Conservation (phyloP, 2,888 invertebrate genomes). For the Schizotus pectinicornis region DNA sequence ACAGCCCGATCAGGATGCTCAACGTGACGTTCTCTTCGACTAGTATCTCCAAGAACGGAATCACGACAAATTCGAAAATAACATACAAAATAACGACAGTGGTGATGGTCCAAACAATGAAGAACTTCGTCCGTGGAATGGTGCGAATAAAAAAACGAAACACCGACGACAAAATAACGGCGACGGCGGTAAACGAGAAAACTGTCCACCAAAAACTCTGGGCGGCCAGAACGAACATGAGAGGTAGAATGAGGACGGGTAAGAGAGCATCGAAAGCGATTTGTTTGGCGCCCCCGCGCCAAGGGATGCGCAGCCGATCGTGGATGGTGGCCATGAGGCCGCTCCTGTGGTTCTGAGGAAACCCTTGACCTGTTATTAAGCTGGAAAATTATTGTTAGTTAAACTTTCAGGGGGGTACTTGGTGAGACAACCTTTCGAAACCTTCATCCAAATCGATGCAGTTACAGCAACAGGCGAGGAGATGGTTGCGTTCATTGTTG, state of each 20-base stretch:
- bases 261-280: slow-evolving; percentile 61
- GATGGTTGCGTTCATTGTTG: slow-evolving; percentile 61
- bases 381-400: slow-evolving; percentile 51
- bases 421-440: slow-evolving; percentile 66
- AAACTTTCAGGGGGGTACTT: slow-evolving; percentile 32
- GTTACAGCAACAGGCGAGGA: slow-evolving; percentile 66
- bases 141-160: slow-evolving; percentile 47
- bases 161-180: slow-evolving; percentile 46
- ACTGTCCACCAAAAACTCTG: slow-evolving; percentile 58
- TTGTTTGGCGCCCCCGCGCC: slow-evolving; percentile 66
- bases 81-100: slow-evolving; percentile 70
- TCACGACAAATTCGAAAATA: slow-evolving; percentile 74
- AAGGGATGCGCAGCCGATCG: slow-evolving; percentile 65
- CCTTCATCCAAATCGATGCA: slow-evolving; percentile 64
- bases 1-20: slow-evolving; percentile 60
- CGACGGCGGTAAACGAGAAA: slow-evolving; percentile 48
- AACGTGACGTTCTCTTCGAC: slow-evolving; percentile 69
- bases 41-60: slow-evolving; percentile 74
- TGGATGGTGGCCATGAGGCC: slow-evolving; percentile 60
- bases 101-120: slow-evolving; percentile 75
- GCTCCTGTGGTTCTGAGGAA: slow-evolving; percentile 48
- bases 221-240: slow-evolving; percentile 60
- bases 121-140: slow-evolving; percentile 69
- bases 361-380: slow-evolving; percentile 52
- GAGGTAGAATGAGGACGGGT: slow-evolving; percentile 61